A percentile compares a stretch with the other conserved stretches of the same genome.
Conservation (phyloP, 2,797 vertebrate species). For the Neoniphon sammara region DNA sequence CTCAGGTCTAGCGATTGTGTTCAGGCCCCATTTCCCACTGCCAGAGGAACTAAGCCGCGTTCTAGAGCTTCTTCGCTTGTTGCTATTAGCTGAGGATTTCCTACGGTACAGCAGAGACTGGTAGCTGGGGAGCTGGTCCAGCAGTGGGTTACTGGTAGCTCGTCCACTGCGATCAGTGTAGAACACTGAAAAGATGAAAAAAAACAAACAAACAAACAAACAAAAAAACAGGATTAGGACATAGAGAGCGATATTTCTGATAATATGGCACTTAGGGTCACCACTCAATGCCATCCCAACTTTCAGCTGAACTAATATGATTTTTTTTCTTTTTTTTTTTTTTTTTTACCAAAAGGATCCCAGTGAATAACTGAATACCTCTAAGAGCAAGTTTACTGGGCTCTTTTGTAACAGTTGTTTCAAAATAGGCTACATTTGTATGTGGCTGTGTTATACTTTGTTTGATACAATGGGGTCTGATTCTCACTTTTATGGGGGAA, state of each 20-base stretch:
- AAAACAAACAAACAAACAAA: not conserved
- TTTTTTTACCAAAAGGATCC: too few species aligned
- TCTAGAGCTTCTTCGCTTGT: constrained; percentile 72
- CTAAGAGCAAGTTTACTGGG: too few species aligned
- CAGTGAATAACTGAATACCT: too few species aligned
- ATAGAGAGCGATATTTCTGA: not conserved
- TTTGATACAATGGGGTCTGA: too few species aligned
- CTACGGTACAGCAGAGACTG: constrained; percentile 86
- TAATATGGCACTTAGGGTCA: not conserved
- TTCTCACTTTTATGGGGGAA: too few species aligned
- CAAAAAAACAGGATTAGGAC: not conserved
- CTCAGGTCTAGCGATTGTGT: constrained; percentile 34
- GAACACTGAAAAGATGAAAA: constrained; percentile 68
- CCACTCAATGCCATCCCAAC: too few species aligned
- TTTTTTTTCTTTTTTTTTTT: too few species aligned
- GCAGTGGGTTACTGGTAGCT: constrained; percentile 81
- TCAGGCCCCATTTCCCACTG: constrained; percentile 67
- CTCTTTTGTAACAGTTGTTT: too few species aligned
- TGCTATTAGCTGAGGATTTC: constrained; percentile 63
- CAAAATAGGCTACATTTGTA: too few species aligned
- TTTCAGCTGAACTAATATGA: not conserved
- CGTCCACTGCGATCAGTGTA: constrained; percentile 66
- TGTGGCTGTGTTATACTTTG: too few species aligned
- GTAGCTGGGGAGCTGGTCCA: constrained; percentile 95
- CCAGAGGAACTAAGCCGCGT: constrained; percentile 58